Conservation (phyloP, 1,140 invertebrate species). For the Venturia canescens region DNA sequence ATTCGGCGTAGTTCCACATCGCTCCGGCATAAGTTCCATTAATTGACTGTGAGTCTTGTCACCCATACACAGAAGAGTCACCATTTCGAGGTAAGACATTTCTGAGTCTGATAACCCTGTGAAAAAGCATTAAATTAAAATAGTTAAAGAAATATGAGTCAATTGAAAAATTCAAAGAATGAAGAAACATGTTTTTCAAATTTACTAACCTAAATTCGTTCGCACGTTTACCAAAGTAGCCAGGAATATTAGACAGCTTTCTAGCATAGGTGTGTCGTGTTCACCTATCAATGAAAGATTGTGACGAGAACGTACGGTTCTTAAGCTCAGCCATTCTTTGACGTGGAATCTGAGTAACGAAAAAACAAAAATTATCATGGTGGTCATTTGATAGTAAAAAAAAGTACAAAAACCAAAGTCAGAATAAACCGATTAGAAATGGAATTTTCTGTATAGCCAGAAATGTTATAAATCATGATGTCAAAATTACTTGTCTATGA, state of each 20-base stretch:
- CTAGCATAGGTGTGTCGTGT: conserved; percentile 92
- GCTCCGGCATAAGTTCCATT: conserved; percentile 96
- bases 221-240: conserved; percentile 93
- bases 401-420: not conserved
- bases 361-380: conserved; percentile 9
- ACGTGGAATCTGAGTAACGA: conserved; percentile 84
- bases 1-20: conserved; percentile 92
- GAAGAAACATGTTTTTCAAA: not conserved
- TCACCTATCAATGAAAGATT: conserved; percentile 83
- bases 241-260: conserved; percentile 93
- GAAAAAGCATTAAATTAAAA: conserved; percentile 37
- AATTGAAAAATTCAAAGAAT: not conserved
- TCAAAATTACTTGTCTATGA: conserved; percentile 88
- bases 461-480: not conserved
- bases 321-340: conserved; percentile 90
- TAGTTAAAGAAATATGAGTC: conserved; percentile 24
- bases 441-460: not conserved
- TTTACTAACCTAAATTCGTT: conserved; percentile 88
- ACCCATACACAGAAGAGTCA: conserved; percentile 92
- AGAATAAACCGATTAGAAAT: not conserved
- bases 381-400: not conserved
- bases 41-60: conserved; percentile 97
- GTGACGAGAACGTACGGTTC: conserved; percentile 81
- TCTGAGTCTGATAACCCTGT: conserved; percentile 77
- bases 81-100: conserved; percentile 91